Conservation (phyloP, 2,113 vertebrate genomes). For the Hoplias malabaricus region DNA sequence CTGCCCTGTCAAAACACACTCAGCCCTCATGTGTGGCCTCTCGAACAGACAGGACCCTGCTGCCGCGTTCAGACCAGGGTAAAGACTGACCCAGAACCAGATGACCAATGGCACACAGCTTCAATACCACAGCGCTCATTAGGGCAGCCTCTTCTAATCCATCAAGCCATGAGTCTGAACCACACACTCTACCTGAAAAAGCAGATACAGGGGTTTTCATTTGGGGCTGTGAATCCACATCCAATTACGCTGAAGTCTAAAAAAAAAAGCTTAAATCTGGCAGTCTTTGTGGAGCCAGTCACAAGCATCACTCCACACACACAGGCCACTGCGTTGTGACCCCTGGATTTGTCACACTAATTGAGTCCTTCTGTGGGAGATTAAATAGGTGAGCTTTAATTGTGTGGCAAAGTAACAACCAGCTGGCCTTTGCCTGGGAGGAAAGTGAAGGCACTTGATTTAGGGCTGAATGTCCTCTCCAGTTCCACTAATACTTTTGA, state of each 20-base stretch:
- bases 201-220: constrained; percentile 68
- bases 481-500: constrained; percentile 46
- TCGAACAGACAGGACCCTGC: constrained; percentile 37
- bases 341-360: constrained; percentile 56
- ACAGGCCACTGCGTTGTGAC: constrained; percentile 32
- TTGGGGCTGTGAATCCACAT: constrained; percentile 68
- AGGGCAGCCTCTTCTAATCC: constrained; percentile 31
- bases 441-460: constrained; percentile 37
- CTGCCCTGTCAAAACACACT: constrained; percentile 46
- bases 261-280: constrained; percentile 62
- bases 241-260: constrained; percentile 73
- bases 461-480: constrained; percentile 37
- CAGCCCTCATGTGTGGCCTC: constrained; percentile 28
- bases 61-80: constrained; percentile 15
- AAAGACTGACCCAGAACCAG: constrained; percentile 24
- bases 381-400: constrained; percentile 55
- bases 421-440: constrained; percentile 44
- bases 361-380: constrained; percentile 47
- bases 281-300: constrained; percentile 69
- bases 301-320: constrained; percentile 39
- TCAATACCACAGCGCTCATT: constrained; percentile 13
- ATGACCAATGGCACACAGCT: constrained; percentile 2
- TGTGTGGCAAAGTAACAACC: constrained; percentile 43
- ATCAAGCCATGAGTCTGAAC: constrained; percentile 27
- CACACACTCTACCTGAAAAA: constrained; percentile 49